Base-by-base conservation (phyloP, 2,888 invertebrate species). In the Oligia strigilis region DNA sequence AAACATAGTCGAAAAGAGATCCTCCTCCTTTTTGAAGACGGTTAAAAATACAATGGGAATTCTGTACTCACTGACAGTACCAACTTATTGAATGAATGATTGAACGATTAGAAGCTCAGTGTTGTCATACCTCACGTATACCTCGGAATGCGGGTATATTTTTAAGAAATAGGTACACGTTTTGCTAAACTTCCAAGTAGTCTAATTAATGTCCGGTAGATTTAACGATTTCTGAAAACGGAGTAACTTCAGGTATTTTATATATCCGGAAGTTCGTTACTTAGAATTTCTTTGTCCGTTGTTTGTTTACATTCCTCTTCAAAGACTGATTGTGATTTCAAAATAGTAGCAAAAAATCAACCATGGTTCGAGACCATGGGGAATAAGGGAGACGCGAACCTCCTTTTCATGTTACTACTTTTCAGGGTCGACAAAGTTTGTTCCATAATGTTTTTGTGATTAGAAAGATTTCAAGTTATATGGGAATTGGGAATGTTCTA, bases 1-100 rank as follows among this genome's bases (percentile, higher is more conserved):
- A 46, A 46, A 13, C 46, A 46, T 46, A 9, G 43, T 46, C 43
- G 43, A 46, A 46, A 9, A 9, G 43, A 46, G 9, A 11, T 11
- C 46, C 46, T 46, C 9, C 11, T 46, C 11, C 46, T 46, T 46
- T 11, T 46, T 11, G 46, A 11, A 11, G 11, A 11, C 46, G 46
- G 46, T 46, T 46, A 11, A 49, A 13, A 49, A 13, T 58, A 60
- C 58, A n/a, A 60, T n/a, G 23, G 23, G 43, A 23, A 43, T 74
- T 75, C 74, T 74, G 74, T 75, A 58, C 13, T 49, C 46, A 69
- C 29, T 76, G 77, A 77, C 77, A 77, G 43, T 65, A 46, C 8
- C 17, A 4, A 29, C 17, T n/a, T 5, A 60, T 46, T 43, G 52
- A 58, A 17, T 46, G 43, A 40, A 67, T 55, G 80, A 82, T 0